Base-by-base conservation (phyloP, 1,140 invertebrate genomes). In the Oreohelix idahoensis region DNA sequence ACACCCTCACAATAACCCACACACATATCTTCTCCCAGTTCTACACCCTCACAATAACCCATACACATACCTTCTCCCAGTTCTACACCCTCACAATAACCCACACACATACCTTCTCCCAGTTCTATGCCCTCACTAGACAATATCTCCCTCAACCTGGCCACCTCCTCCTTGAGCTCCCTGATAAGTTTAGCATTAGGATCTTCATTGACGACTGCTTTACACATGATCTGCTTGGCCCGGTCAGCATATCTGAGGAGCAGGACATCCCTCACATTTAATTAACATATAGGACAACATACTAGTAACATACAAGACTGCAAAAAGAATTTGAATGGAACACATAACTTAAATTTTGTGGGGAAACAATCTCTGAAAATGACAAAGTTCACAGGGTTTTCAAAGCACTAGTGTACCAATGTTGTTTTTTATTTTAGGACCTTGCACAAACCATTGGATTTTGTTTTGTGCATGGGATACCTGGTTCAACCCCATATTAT, bases 211-310 rank as follows among this genome's bases (percentile, higher is more conserved):
- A 99, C 98, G 79, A 99, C 95, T 80, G 98, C 98, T 92, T 99
- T 99, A 95, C 98, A 99, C 29, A 99, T 97, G 89, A 99, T 99
- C 93, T 99, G 98, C 93, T 99, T 99, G 83, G 98, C 98, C 89
- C 98, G 94, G 92, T 99, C 98, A 17, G 98, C 98, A 93, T 99
- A 99, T 94, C 98, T 98, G 88, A 49, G 45, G 32, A 66, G 8
- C 11, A 66, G 5, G 5, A 45, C n/a, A n/a, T n/a, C n/a, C n/a
- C n/a, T n/a, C n/a, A n/a, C n/a, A n/a, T n/a, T n/a, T n/a, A n/a
- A n/a, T n/a, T n/a, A n/a, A n/a, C n/a, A n/a, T n/a, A n/a, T n/a
- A n/a, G n/a, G n/a, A n/a, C n/a, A n/a, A n/a, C n/a, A n/a, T n/a
- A n/a, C n/a, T n/a, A n/a, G n/a, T n/a, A n/a, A n/a, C n/a, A n/a